Conservation (phyloP, 2,888 invertebrate genomes). For the Tryphoninae sp. region DNA sequence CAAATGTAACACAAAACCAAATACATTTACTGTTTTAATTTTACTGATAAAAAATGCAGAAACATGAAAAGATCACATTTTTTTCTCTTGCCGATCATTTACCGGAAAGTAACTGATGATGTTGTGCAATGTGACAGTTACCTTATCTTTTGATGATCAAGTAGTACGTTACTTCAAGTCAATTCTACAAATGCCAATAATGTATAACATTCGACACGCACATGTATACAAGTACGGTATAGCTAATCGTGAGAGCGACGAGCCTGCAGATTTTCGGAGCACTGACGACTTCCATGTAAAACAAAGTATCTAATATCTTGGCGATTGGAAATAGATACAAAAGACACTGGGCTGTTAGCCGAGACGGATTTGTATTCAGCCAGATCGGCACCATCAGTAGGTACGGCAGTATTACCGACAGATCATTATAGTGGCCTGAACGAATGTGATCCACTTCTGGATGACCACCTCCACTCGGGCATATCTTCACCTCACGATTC, state of each 20-base stretch:
- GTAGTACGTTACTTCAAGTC: too few species aligned
- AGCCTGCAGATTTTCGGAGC: slow-evolving; percentile 21
- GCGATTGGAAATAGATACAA: slow-evolving; percentile 66
- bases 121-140: too few species aligned
- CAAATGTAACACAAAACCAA: too few species aligned
- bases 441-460: slow-evolving; percentile 73
- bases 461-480: slow-evolving; percentile 73
- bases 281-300: slow-evolving; percentile 66
- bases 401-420: slow-evolving; percentile 69
- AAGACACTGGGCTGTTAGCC: slow-evolving; percentile 58
- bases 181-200: neutral
- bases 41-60: too few species aligned
- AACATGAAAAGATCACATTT: too few species aligned
- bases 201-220: slow-evolving; percentile 21
- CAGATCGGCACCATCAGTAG: slow-evolving; percentile 70
- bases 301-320: slow-evolving; percentile 68
- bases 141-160: too few species aligned
- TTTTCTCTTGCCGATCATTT: too few species aligned
- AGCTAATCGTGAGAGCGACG: slow-evolving; percentile 45
- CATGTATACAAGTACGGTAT: slow-evolving; percentile 56
- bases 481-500: slow-evolving; percentile 67
- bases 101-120: too few species aligned
- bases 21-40: too few species aligned
- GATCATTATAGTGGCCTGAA: slow-evolving; percentile 70
- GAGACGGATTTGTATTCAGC: slow-evolving; percentile 68